Percentiles rank a stretch among this genome's conserved stretches.
Conservation (phyloP, 2,113 vertebrate genomes). For the Coryphaenoides rupestris region DNA sequence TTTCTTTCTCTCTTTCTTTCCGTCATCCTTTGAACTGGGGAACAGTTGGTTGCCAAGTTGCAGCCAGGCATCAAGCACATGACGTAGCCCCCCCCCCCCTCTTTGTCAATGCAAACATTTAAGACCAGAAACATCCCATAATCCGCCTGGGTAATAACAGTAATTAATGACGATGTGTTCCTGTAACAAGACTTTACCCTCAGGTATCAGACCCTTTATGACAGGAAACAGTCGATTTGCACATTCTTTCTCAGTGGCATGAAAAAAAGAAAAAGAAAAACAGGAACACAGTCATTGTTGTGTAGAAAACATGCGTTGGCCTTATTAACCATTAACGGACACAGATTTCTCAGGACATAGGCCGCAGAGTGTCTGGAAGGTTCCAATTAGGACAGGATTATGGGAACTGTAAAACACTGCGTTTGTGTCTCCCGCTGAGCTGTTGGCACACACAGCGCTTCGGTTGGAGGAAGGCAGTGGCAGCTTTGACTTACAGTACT, state of each 20-base stretch:
- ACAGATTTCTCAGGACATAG: slow-evolving; percentile 18
- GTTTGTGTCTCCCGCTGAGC: slow-evolving; percentile 37
- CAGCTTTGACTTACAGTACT: background rate
- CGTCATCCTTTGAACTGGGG: too few relatives aligned
- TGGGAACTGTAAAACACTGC: slow-evolving; percentile 58
- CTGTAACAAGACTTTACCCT: slow-evolving; percentile 59
- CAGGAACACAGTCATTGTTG: slow-evolving; percentile 55
- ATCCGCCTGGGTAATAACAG: slow-evolving; percentile 43
- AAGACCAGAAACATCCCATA: background rate
- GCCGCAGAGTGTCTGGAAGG: slow-evolving; percentile 41
- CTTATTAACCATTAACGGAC: slow-evolving; percentile 50
- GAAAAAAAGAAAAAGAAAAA: slow-evolving; percentile 24
- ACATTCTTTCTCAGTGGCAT: slow-evolving; percentile 58
- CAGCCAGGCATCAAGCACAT: slow-evolving; percentile 4
- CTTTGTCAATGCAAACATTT: slow-evolving; percentile 17
- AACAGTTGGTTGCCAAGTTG: too few relatives aligned
- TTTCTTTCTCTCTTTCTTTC: too few relatives aligned
- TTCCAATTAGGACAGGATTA: slow-evolving; percentile 57
- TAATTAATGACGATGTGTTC: slow-evolving; percentile 56
- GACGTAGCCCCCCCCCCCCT: background rate
- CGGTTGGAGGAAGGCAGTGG: background rate
- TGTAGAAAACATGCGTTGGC: slow-evolving; percentile 48
- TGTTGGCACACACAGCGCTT: background rate
- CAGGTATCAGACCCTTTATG: slow-evolving; percentile 55
- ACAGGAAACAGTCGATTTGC: slow-evolving; percentile 65